phyloP scores from a whole-genome alignment of 2,113 vertebrate genomes.

The Willisornis vidua region DNA sequence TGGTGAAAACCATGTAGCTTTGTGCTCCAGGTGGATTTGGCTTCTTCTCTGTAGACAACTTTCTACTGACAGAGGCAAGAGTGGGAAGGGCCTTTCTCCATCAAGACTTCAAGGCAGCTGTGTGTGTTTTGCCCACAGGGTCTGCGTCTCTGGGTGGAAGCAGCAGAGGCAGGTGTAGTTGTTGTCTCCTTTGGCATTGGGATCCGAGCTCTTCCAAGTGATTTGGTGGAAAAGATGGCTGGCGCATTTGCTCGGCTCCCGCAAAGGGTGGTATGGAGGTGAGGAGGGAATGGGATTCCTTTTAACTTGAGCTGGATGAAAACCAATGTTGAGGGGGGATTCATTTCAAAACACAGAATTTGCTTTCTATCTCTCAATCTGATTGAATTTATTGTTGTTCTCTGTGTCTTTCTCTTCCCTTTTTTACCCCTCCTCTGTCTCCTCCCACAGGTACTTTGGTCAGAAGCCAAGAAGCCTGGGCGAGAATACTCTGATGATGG shows the following conservation, averaged over 20 bases:
- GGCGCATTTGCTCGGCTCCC: slow-evolving; percentile 55
- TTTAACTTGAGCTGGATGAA: not conserved
- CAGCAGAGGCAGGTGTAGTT: slow-evolving; percentile 51
- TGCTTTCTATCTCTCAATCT: not conserved
- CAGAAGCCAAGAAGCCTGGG: slow-evolving; percentile 62
- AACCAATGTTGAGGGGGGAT: not conserved
- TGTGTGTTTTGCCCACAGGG: slow-evolving; percentile 39
- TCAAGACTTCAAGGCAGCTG: not conserved
- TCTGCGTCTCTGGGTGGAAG: slow-evolving; percentile 68
- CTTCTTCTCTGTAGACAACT: not conserved
- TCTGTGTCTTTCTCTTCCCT: not conserved
- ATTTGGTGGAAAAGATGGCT: slow-evolving; percentile 67
- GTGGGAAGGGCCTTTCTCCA: not conserved
- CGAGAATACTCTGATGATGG: slow-evolving; percentile 62
- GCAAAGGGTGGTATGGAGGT: slow-evolving; percentile 68
- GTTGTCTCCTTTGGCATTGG: slow-evolving; percentile 70
- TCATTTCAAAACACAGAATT: not conserved
- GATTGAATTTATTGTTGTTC: not conserved
- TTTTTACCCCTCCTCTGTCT: not conserved
- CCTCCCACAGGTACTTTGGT: slow-evolving; percentile 56
- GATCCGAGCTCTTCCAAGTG: slow-evolving; percentile 26
- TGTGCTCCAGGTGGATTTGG: not conserved
- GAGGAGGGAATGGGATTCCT: not conserved
- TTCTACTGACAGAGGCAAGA: not conserved
- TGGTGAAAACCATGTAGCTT: not conserved